Evolutionary conservation across 2,797 vertebrate species (phyloP), one percentile per base, ranked within the genome.

Genomic region (Garrulus glandarius): DNA sequence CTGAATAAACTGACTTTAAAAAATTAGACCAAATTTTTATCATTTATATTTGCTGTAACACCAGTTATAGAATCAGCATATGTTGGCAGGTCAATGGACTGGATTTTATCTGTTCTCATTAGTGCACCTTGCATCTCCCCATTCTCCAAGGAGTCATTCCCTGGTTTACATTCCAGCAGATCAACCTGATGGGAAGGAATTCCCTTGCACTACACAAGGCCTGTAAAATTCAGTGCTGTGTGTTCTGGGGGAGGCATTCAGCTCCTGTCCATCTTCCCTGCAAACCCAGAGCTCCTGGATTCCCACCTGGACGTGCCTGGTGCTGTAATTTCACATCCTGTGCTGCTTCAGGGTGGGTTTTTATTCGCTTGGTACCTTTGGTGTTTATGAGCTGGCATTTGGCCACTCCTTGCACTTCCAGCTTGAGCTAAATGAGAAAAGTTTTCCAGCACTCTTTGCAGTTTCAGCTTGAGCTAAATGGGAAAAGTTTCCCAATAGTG

Each of bases 241-340:
- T 24, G 24, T 24, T 7, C 32, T 11, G 46, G 2, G 5, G 4
- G 46, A 79, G 34, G 17, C 44, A 19, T 37, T 49, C 17, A 11
- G 18, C 41, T 50, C 4, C 24, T 14, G 27, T 1, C 26, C 53
- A 10, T 13, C 39, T 5, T 32, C 24, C 39, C 49, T 32, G 32
- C 37, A 56, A 20, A 34, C 15, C 52, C 30, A 36, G 41, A 59
- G 16, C 39, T 82, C 67, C 60, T n/a, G 56, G 10, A 30, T 77
- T 26, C 82, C 44, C 39, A 15, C 36, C 50, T 21, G 30, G 30
- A 49, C 5, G 60, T 15, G 22, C 22, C 69, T 49, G 3, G 29
- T 1, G 1, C 41, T 55, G 29, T 3, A n/a, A 11, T 75, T 75
- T 4, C 43, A 30, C 1, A 0, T 15, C n/a, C 30, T 30, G 13